Percentiles rank a stretch among this genome's conserved stretches.
phyloP scores from a whole-genome alignment of 2,797 vertebrate species.

The Oceanodroma leucorhoa region DNA sequence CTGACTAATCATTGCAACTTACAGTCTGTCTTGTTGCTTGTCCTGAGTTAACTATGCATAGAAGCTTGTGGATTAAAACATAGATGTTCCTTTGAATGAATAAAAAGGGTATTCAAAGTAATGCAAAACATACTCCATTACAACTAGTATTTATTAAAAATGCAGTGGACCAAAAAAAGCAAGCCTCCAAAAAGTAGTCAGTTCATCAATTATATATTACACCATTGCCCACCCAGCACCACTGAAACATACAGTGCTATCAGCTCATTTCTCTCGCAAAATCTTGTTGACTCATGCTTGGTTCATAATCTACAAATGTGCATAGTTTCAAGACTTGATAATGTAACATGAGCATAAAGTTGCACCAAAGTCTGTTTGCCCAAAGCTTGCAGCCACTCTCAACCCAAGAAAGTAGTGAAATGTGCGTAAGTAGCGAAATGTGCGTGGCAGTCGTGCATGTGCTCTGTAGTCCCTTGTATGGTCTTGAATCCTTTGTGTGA shows the following conservation, averaged over 20 bases:
- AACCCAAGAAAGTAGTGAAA: not conserved
- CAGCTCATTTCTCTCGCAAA: not conserved
- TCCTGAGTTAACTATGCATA: not conserved
- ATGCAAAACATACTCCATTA: not conserved
- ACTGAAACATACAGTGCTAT: not conserved
- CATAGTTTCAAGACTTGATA: slow-evolving; percentile 22
- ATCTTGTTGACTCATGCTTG: not conserved
- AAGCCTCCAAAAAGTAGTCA: slow-evolving; percentile 16
- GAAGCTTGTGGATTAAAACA: not conserved
- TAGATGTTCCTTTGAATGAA: not conserved
- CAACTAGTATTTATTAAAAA: slow-evolving; percentile 65
- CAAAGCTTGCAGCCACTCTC: not conserved
- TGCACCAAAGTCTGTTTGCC: not conserved
- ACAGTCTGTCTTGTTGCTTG: not conserved
- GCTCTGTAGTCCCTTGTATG: not conserved
- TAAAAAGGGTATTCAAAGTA: not conserved
- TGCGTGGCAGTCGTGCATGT: fast-evolving
- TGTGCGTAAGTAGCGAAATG: not conserved
- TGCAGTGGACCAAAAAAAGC: not conserved
- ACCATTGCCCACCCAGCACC: not conserved
- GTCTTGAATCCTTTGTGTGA: not conserved
- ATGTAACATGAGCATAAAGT: not conserved
- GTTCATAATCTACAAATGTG: slow-evolving; percentile 15
- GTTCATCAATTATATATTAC: not conserved
- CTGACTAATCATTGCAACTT: not conserved